Evolutionary conservation across 2,888 invertebrate species (phyloP), one percentile per base, ranked within the genome.

Genomic region (Meloe dianella): DNA sequence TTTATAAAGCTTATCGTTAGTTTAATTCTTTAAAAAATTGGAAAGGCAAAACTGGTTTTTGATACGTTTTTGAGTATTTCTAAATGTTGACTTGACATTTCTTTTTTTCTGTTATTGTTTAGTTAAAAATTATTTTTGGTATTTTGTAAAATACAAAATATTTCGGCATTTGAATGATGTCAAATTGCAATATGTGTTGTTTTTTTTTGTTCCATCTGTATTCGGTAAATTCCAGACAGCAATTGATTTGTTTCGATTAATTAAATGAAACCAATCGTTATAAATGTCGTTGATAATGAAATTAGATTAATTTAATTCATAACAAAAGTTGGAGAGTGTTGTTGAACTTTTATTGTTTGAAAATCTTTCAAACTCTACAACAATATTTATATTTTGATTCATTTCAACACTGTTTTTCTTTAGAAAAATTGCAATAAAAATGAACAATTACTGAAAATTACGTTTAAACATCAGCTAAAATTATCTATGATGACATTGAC

Each of bases 211-310:
- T 41, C 17, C 17, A 41, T 41, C 17, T 6, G 3, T 32, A 32
- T 5, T 7, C 7, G 32, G 4, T 32, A 32, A 10, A 6, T 32
- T 1, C 10, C 1, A 35, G n/a, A 17, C n/a, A n/a, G 7, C 41
- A 41, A 41, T 41, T 41, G 41, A 41, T 41, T 32, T 41, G 41
- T 41, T 41, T 41, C 12, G n/a, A 17, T 41, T 41, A 41, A 41
- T 41, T 8, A 41, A 41, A 41, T 41, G 41, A 41, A n/a, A 41
- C 41, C 41, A 12, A 41, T 41, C 7, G 17, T 41, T 8, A 41
- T 41, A 41, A n/a, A 41, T 41, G n/a, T 41, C 6, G 7, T 7
- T 41, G 41, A 41, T 41, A 41, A 41, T 41, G 8, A 41, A 41
- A 41, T 41, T 17, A 41, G 8, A 41, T 17, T 41, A 41, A 7